phyloP scores from a whole-genome alignment of 2,888 invertebrate species.

The Chrysolina americana region DNA sequence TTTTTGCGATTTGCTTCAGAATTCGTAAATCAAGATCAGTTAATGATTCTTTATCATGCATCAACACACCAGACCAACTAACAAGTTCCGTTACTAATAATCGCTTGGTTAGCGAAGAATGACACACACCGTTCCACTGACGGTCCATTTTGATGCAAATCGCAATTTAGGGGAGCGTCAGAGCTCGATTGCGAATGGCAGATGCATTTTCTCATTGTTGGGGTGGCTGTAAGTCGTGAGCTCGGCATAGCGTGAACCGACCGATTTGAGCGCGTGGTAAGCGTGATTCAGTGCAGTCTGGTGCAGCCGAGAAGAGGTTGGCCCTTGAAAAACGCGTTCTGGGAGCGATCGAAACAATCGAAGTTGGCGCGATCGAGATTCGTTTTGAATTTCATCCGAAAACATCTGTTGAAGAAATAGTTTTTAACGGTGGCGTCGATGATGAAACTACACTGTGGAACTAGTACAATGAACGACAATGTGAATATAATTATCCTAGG shows the following conservation, averaged over 20 bases:
- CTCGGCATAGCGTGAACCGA: conserved; percentile 23
- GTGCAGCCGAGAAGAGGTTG: conserved; percentile 46
- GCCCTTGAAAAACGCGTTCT: conserved; percentile 23
- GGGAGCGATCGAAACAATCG: conserved; percentile 1
- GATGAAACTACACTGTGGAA: not conserved
- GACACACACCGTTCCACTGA: conserved; percentile 34
- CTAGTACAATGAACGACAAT: not conserved
- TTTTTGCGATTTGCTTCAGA: too few species aligned
- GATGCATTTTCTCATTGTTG: conserved; percentile 61
- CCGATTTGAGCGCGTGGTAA: conserved; percentile 37
- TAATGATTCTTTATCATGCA: not conserved
- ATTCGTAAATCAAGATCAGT: not conserved
- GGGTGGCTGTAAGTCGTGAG: conserved; percentile 50
- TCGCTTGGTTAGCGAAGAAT: conserved; percentile 27
- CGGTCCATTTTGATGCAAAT: conserved; percentile 63
- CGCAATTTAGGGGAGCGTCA: conserved; percentile 58
- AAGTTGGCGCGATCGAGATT: conserved; percentile 9
- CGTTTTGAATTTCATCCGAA: not conserved
- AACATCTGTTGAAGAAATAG: not conserved
- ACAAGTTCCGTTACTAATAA: conserved; percentile 27
- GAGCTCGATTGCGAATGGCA: conserved; percentile 53
- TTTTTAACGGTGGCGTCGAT: not conserved
- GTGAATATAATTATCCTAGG: conserved; percentile 10
- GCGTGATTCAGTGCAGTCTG: conserved; percentile 46
- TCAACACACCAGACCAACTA: conserved; percentile 25